Conservation (phyloP, 92 coral and sea anemone species). For the Virgularia gustaviana region DNA sequence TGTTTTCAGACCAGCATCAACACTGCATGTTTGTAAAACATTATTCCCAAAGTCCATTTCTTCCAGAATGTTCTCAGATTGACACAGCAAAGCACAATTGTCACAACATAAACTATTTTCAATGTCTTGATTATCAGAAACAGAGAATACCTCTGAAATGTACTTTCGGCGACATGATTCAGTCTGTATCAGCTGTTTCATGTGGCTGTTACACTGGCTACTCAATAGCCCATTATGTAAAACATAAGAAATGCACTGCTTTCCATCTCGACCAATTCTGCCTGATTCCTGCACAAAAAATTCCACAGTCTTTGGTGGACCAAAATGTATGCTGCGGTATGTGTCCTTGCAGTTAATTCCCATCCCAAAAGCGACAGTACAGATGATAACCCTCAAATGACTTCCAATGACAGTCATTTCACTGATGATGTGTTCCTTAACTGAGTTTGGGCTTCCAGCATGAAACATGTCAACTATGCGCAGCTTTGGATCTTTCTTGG, state of each 20-base stretch:
- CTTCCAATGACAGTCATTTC: constrained; percentile 10
- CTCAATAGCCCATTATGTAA: constrained; percentile 7
- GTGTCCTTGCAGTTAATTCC: constrained; percentile 4
- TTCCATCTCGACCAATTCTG: constrained; percentile 9
- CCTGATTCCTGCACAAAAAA: constrained; percentile 14
- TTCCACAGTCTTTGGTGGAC: constrained; percentile 1
- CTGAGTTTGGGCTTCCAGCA: constrained; percentile 20
- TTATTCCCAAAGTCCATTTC: constrained; percentile 1
- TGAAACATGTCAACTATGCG: constrained; percentile 15
- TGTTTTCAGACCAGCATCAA: neutral
- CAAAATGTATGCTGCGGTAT: constrained; percentile 6
- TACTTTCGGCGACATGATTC: constrained; percentile 7
- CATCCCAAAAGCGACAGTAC: constrained; percentile 8
- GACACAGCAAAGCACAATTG: constrained; percentile 1
- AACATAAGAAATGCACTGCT: constrained; percentile 11
- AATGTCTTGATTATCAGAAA: neutral
- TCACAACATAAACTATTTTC: constrained; percentile 8
- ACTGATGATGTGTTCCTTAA: neutral
- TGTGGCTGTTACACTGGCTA: constrained; percentile 6
- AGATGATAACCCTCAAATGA: neutral
- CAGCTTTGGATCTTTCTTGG: constrained; percentile 1
- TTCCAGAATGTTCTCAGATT: neutral
- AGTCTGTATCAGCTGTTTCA: constrained; percentile 10
- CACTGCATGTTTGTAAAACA: neutral
- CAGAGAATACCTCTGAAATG: neutral